A percentile compares a stretch with the other conserved stretches of the same genome.
phyloP scores from a whole-genome alignment of 1,140 invertebrate species.

The Apis dorsata region DNA sequence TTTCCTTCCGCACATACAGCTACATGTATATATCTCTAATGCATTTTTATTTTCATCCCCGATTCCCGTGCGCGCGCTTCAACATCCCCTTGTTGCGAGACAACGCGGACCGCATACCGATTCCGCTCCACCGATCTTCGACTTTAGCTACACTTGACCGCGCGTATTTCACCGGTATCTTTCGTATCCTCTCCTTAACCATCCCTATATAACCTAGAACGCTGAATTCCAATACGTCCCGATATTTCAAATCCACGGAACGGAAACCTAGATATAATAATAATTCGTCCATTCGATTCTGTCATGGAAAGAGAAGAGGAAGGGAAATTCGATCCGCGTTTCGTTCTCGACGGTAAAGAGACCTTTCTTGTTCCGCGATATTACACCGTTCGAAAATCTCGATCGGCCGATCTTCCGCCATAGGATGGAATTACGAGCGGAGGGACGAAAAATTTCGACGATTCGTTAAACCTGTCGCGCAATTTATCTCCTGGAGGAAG shows the following conservation, averaged over 20 bases:
- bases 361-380: background rate
- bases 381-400: constrained; percentile 39
- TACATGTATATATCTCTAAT: constrained; percentile 7
- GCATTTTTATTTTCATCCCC: constrained; percentile 26
- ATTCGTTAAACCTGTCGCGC: constrained; percentile 39
- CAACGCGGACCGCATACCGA: constrained; percentile 13
- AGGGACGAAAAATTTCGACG: constrained; percentile 41
- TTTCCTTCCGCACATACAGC: too few species aligned
- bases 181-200: background rate
- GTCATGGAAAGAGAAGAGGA: background rate
- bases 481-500: constrained; percentile 23
- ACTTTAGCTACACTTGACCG: constrained; percentile 27
- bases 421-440: constrained; percentile 9
- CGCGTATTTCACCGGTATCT: background rate
- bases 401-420: constrained; percentile 12
- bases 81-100: background rate
- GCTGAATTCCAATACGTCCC: constrained; percentile 4
- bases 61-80: background rate
- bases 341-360: background rate
- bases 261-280: background rate
- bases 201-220: background rate
- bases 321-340: background rate
- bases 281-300: background rate
- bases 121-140: background rate
- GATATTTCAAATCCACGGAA: background rate